Percentiles rank a stretch among this genome's conserved stretches.
Evolutionary conservation across 2,888 invertebrate genomes (phyloP).

Genomic region (Drosophila suboccidentalis): DNA sequence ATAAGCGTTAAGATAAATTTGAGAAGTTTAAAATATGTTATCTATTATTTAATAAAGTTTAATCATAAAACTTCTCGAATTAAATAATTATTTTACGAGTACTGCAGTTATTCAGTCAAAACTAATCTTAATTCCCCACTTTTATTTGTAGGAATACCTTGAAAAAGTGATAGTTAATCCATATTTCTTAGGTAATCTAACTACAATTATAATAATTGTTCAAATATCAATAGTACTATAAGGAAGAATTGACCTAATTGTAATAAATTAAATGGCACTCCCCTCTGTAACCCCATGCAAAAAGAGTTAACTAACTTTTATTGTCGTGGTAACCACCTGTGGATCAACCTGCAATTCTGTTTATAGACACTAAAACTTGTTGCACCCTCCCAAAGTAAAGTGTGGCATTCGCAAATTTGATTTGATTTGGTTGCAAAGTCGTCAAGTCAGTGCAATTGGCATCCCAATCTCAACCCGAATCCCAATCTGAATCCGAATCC

Average conservation of each 20-base stretch:
- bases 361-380: constrained; percentile 55
- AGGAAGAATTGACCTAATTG: neutral
- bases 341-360: constrained; percentile 31
- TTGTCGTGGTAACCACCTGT: constrained; percentile 13
- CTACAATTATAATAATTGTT: neutral
- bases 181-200: neutral
- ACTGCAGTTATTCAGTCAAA: neutral
- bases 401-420: constrained; percentile 36
- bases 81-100: too few relatives aligned
- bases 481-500: constrained; percentile 12
- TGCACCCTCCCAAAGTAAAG: constrained; percentile 32
- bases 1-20: too few relatives aligned
- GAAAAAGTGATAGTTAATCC: neutral
- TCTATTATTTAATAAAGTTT: too few relatives aligned
- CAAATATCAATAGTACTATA: neutral
- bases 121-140: neutral
- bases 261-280: neutral
- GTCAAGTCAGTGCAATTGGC: constrained; percentile 35
- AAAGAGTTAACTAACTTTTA: constrained; percentile 3
- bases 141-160: neutral
- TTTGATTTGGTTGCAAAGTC: constrained; percentile 12
- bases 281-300: neutral
- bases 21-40: too few relatives aligned
- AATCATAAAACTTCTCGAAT: too few relatives aligned
- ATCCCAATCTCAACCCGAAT: constrained; percentile 16